phyloP scores from a whole-genome alignment of 2,113 vertebrate genomes.

The Aramus guarauna region DNA sequence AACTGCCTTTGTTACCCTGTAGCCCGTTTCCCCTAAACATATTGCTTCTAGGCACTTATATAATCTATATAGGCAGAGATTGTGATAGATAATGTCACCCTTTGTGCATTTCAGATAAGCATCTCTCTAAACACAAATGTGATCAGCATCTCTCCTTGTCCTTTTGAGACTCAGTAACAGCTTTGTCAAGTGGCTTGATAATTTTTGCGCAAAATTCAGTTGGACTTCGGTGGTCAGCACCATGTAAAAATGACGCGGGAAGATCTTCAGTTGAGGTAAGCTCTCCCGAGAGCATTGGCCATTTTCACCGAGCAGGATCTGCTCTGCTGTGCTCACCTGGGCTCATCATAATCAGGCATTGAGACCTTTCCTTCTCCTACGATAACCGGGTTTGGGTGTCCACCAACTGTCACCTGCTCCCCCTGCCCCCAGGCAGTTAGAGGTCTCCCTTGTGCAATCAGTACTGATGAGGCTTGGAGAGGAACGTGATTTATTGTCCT shows the following conservation, averaged over 20 bases:
- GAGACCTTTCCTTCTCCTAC: neutral
- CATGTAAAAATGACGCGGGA: constrained; percentile 27
- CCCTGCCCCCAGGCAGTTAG: neutral
- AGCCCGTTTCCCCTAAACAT: neutral
- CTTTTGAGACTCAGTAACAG: constrained; percentile 59
- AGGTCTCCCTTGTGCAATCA: neutral
- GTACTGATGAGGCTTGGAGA: neutral
- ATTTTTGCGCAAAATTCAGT: constrained; percentile 42
- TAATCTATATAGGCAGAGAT: constrained; percentile 32
- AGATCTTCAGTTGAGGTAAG: constrained; percentile 53
- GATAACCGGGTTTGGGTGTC: neutral
- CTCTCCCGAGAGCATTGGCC: constrained; percentile 33
- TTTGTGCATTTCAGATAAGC: constrained; percentile 66
- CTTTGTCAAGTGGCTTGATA: constrained; percentile 43
- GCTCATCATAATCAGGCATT: neutral
- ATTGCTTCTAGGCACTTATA: constrained; percentile 32
- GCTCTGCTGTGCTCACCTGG: neutral
- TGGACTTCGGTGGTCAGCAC: constrained; percentile 54
- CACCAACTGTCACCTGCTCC: neutral
- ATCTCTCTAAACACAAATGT: constrained; percentile 58
- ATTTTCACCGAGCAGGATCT: neutral
- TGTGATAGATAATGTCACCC: constrained; percentile 56
- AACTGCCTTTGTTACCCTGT: neutral
- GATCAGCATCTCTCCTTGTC: constrained; percentile 62
- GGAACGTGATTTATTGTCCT: constrained; percentile 30